Percentiles rank a stretch among this genome's conserved stretches.
Conservation (phyloP, 2,797 vertebrate genomes). For the Telmatherina bonti region DNA sequence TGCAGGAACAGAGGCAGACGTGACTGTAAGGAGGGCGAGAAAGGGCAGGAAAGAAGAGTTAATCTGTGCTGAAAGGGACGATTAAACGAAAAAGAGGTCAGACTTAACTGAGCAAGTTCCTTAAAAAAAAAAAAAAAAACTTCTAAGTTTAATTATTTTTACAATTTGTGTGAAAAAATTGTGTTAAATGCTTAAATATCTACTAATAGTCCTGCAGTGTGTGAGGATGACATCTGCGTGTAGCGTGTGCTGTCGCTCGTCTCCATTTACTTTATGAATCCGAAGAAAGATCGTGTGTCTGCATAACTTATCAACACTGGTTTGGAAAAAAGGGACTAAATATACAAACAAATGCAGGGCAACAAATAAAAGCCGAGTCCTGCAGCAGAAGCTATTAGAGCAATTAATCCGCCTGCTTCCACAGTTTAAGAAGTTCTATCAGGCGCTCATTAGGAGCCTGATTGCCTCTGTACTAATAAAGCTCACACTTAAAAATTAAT, state of each 20-base stretch:
- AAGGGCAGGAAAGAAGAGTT: not conserved
- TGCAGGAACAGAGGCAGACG: constrained; percentile 18
- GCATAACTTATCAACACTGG: constrained; percentile 35
- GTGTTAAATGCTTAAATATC: constrained; percentile 59
- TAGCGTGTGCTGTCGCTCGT: constrained; percentile 24
- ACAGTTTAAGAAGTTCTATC: constrained; percentile 70
- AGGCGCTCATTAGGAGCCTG: constrained; percentile 77
- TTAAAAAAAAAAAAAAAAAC: constrained; percentile 65
- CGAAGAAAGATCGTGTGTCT: constrained; percentile 38
- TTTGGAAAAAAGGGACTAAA: constrained; percentile 33
- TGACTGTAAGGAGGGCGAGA: not conserved
- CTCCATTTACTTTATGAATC: constrained; percentile 44
- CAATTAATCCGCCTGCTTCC: constrained; percentile 70
- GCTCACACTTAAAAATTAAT: constrained; percentile 79
- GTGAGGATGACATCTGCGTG: constrained; percentile 23
- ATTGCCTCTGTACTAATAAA: constrained; percentile 83
- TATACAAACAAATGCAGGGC: constrained; percentile 54
- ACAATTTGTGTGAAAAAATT: constrained; percentile 67
- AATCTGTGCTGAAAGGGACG: constrained; percentile 37
- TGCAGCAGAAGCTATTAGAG: constrained; percentile 66
- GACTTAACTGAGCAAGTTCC: constrained; percentile 65
- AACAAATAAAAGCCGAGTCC: constrained; percentile 62
- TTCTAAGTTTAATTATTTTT: constrained; percentile 70
- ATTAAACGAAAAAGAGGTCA: constrained; percentile 58
- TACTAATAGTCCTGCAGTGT: constrained; percentile 54